These are phyloP conservation scores for Stichopus horrens DNA, from an alignment of 53 echinoderm and acorn worm species.

Conservation along the genomic window DNA sequence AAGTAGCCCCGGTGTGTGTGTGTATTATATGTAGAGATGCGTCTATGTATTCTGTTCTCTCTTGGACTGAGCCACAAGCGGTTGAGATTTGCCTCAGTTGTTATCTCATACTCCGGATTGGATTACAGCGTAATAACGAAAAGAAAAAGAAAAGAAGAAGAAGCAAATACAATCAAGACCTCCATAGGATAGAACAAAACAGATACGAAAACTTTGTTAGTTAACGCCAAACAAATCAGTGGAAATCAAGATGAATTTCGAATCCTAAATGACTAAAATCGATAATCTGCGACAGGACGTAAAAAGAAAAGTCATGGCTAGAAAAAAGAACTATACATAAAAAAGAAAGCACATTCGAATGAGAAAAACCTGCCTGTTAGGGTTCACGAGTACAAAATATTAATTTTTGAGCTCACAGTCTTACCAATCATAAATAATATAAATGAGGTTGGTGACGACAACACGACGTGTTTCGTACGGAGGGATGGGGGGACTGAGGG, in stretches of 20 bases:
- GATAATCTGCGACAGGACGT: not conserved
- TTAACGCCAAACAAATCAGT: not conserved
- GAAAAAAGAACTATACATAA: not conserved
- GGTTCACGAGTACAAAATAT: not conserved
- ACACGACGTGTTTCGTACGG: no score
- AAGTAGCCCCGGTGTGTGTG: not conserved
- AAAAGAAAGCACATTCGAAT: not conserved
- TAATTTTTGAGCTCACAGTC: not conserved
- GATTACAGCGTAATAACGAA: not conserved
- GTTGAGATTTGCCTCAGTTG: not conserved
- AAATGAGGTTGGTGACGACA: no score
- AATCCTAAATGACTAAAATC: conserved; percentile 10
- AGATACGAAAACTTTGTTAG: not conserved
- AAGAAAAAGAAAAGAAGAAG: not conserved
- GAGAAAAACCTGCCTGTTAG: not conserved
- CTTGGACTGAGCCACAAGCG: conserved; percentile 6
- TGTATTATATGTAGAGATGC: not conserved
- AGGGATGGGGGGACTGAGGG: no score
- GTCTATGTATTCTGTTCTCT: not conserved
- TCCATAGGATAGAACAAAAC: not conserved
- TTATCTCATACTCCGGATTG: conserved; percentile 4
- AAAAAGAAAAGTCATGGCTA: not conserved
- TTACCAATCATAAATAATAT: no score
- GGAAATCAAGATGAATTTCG: conserved; percentile 7
- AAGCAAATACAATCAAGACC: not conserved